Base-by-base conservation (phyloP, 2,113 vertebrate genomes). In the Alaudala cheleensis region DNA sequence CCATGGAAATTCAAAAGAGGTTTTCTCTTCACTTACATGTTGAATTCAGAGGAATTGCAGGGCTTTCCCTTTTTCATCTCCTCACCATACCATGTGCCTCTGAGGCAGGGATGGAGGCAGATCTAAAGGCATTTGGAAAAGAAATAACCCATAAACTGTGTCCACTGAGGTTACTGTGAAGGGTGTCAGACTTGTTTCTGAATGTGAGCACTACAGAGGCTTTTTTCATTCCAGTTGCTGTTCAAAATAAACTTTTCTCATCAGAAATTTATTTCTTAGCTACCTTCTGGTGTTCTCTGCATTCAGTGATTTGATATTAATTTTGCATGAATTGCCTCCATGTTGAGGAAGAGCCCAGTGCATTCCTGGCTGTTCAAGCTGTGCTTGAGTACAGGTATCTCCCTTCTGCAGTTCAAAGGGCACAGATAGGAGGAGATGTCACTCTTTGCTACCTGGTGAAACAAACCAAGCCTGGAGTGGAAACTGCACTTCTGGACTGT, bases 191-290 rank as follows among this genome's bases (percentile, higher is more conserved):
- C 51, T 83, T 64, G n/a, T 49, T 91, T 44, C 74, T 60, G 21
- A 94, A 70, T 40, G 37, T 26, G 51, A 92, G 40, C 42, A 45
- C 79, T 93, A 85, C 70, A 86, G 67, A 88, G 67, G 33, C 58
- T 65, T 73, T 47, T 90, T 86, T 88, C 93, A 81, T 34, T 81
- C 88, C 72, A 79, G 90, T 91, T 88, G 34, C 72, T 86, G 39
- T 65, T 67, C 3, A 81, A 88, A 97, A 97, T 97, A 97, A 97
- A 97, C 53, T 58, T 78, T 78, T 67, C 65, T 90, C 76, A 53
- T 83, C 6, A 10, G 69, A 81, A 88, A 29, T 40, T 5, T 80
- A 19, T 79, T 88, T 51, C 57, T 61, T 53, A 66, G 53, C 31
- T 83, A 29, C 40, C 37, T 83, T 26, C 49, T 80, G 71, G n/a